Conservation (phyloP, 1,140 invertebrate species). For the Myzus persicae region DNA sequence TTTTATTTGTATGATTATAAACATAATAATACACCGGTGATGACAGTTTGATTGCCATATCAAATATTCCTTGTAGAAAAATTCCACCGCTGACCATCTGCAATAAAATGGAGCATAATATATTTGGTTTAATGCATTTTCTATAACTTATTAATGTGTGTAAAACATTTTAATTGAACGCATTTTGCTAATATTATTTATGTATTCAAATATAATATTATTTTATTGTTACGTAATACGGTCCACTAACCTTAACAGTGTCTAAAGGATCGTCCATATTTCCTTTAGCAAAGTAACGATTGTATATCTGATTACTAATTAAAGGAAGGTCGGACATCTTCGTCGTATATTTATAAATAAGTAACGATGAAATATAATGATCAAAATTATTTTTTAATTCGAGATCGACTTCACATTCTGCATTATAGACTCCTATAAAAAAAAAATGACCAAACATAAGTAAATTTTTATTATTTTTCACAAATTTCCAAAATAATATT, state of each 20-base stretch:
- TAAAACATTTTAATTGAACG: not conserved
- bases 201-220: not conserved
- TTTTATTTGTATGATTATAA: not conserved
- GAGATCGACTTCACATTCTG: not conserved
- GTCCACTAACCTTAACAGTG: not conserved
- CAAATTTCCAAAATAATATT: not conserved
- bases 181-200: not conserved
- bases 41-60: slow-evolving; percentile 6
- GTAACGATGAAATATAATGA: not conserved
- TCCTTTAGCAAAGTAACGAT: not conserved
- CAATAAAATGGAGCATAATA: not conserved
- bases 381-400: not conserved
- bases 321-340: not conserved
- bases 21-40: not conserved
- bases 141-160: not conserved
- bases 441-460: too few species aligned
- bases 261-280: not conserved
- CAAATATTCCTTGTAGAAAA: not conserved
- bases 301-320: not conserved
- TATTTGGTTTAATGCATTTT: not conserved
- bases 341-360: not conserved
- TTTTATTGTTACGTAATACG: not conserved
- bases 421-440: not conserved
- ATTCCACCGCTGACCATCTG: slow-evolving; percentile 15
- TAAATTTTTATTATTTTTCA: not conserved